Percentiles rank a stretch among this genome's conserved stretches.
phyloP scores from a whole-genome alignment of 2,888 invertebrate genomes.

The Drosophila falleni region DNA sequence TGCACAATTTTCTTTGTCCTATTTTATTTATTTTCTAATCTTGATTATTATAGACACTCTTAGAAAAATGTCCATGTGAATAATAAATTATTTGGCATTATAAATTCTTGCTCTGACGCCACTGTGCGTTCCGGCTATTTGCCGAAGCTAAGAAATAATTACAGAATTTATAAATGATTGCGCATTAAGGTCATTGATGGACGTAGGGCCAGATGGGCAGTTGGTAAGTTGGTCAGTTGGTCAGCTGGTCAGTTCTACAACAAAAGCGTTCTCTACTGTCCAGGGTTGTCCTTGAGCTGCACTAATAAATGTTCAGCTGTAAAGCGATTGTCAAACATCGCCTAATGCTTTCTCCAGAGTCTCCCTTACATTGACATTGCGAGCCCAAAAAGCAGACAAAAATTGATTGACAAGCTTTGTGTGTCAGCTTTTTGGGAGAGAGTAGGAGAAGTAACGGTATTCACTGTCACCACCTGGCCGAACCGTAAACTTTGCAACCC shows the following conservation, averaged over 20 bases:
- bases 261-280: slow-evolving; percentile 31
- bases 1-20: no score
- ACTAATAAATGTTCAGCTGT: slow-evolving; percentile 76
- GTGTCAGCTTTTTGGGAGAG: slow-evolving; percentile 24
- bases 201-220: slow-evolving; percentile 47
- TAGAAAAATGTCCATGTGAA: no score
- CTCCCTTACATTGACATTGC: slow-evolving; percentile 8
- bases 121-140: slow-evolving; percentile 35
- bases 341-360: slow-evolving; percentile 58
- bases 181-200: slow-evolving; percentile 55
- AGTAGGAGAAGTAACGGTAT: slow-evolving; percentile 2
- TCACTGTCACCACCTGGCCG: slow-evolving; percentile 41
- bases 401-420: slow-evolving; percentile 79
- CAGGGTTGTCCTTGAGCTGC: slow-evolving; percentile 64
- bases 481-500: slow-evolving; percentile 29
- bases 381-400: slow-evolving; percentile 60
- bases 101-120: slow-evolving; percentile 20
- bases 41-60: no score
- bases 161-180: slow-evolving; percentile 68
- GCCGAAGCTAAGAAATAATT: slow-evolving; percentile 68
- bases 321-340: slow-evolving; percentile 69
- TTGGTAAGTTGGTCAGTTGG: slow-evolving; percentile 36
- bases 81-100: slow-evolving; percentile 15
- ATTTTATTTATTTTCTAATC: no score
- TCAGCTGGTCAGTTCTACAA: slow-evolving; percentile 39